Base-by-base conservation (phyloP, 2,113 vertebrate species). In the Rhodinocichla rosea region DNA sequence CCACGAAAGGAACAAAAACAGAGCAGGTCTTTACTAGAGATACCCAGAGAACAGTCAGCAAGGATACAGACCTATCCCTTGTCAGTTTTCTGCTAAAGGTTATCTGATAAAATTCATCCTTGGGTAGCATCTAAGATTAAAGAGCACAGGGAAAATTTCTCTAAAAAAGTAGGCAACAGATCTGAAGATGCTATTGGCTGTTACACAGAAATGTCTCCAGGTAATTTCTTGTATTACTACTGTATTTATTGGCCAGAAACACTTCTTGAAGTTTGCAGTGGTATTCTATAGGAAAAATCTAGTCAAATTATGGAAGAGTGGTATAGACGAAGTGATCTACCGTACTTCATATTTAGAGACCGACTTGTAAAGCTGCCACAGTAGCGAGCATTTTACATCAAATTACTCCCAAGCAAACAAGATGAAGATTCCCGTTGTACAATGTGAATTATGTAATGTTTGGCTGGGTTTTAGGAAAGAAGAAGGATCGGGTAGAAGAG, bases 291-390 rank as follows among this genome's bases (percentile, higher is more conserved):
- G 27, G 35, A 65, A 83, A 74, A 74, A 50, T 18, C 32, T 10
- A 63, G 40, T 30, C 30, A 39, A 80, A 62, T 63, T 59, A 59
- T 6, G 11, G 19, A 74, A 57, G 23, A 40, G 28, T 59, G 19
- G 22, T 19, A 73, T 2, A 7, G 35, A 37, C 68, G 59, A 14
- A n/a, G 40, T 37, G 15, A 63, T 35, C 21, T 50, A 16, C 10
- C 67, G 60, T 50, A 62, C 28, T 65, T 77, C 35, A 19, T 4
- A 16, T 68, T 75, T 50, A 33, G 11, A 82, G 62, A 63, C 52
- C 26, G n/a, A 23, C 7, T 57, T 1, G 2, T 13, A 49, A 0
- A 73, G 68, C 16, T 52, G 27, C 45, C 3, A 2, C 26, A 79
- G 69, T 1, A 67, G 57, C 22, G 47, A 86, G 23, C 50, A 59